A percentile compares a stretch with the other conserved stretches of the same genome.
These are phyloP conservation scores for Eupelmus urozonus DNA, from an alignment of 2,888 invertebrate genomes.

Conservation along the genomic window DNA sequence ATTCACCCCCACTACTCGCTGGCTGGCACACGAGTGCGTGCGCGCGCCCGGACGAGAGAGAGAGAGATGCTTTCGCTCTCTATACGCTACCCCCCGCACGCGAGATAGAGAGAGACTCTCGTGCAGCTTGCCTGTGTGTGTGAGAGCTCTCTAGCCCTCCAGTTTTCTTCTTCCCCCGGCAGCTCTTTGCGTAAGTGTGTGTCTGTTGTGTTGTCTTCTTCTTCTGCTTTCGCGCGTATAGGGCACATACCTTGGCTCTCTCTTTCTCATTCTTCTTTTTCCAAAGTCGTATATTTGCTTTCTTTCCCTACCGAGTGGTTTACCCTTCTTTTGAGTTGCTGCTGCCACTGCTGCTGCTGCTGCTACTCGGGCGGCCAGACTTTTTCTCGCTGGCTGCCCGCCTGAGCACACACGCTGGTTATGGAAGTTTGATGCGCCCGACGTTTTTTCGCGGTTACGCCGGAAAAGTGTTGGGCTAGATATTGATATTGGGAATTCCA, in stretches of 20 bases:
- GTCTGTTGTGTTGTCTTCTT: too few relatives aligned
- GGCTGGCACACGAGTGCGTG: background rate
- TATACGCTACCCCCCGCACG: background rate
- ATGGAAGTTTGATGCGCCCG: background rate
- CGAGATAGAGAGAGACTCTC: background rate
- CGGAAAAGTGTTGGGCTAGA: too few relatives aligned
- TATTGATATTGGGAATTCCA: too few relatives aligned
- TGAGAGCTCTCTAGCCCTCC: too few relatives aligned
- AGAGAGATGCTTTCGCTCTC: background rate
- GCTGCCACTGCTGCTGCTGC: background rate
- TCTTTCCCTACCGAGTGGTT: conserved; percentile 17
- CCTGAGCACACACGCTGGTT: background rate
- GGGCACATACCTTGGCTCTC: background rate
- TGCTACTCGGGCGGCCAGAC: background rate
- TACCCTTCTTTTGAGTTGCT: background rate
- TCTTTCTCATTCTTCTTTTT: conserved; percentile 9
- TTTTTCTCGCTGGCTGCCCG: background rate
- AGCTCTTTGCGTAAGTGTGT: too few relatives aligned
- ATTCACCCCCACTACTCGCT: conserved; percentile 66
- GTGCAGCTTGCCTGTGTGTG: too few relatives aligned
- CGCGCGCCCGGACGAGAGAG: background rate
- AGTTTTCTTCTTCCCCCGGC: too few relatives aligned
- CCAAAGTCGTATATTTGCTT: conserved; percentile 26
- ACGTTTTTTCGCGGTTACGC: too few relatives aligned
- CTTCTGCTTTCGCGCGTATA: background rate